phyloP scores from a whole-genome alignment of 2,888 invertebrate genomes.

The Napeogenes sylphis region DNA sequence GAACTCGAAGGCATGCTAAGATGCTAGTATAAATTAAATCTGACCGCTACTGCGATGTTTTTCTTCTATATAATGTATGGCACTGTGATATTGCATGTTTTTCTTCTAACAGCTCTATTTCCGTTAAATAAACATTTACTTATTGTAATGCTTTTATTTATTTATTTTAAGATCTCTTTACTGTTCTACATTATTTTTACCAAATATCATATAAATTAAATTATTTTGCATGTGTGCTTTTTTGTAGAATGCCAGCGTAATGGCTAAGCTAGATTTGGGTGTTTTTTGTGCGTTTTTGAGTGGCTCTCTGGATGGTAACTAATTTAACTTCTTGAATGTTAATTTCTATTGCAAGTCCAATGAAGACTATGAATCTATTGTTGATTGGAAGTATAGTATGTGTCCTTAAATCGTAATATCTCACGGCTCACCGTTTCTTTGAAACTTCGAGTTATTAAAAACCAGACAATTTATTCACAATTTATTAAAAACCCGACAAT shows the following conservation, averaged over 20 bases:
- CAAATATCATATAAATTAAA: no score
- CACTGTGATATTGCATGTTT: background rate
- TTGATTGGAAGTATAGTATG: conserved; percentile 8
- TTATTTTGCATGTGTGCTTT: no score
- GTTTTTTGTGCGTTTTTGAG: no score
- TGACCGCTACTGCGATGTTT: background rate
- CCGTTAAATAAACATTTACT: no score
- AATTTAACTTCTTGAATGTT: conserved; percentile 33
- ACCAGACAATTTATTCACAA: no score
- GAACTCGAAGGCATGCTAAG: background rate
- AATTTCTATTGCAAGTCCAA: conserved; percentile 33
- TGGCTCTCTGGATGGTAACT: no score
- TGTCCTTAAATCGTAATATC: background rate
- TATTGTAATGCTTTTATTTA: no score
- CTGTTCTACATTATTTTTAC: no score
- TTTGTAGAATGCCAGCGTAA: no score
- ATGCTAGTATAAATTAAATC: background rate
- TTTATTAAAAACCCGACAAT: no score
- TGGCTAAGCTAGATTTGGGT: no score
- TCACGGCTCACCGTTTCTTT: background rate
- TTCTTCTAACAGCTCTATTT: background rate
- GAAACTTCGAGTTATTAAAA: background rate
- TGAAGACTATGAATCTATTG: conserved; percentile 29
- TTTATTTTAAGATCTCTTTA: no score
- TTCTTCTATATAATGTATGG: background rate